Percentiles rank a stretch among this genome's conserved stretches.
phyloP scores from a whole-genome alignment of 2,888 invertebrate species.

The Amorpha juglandis region DNA sequence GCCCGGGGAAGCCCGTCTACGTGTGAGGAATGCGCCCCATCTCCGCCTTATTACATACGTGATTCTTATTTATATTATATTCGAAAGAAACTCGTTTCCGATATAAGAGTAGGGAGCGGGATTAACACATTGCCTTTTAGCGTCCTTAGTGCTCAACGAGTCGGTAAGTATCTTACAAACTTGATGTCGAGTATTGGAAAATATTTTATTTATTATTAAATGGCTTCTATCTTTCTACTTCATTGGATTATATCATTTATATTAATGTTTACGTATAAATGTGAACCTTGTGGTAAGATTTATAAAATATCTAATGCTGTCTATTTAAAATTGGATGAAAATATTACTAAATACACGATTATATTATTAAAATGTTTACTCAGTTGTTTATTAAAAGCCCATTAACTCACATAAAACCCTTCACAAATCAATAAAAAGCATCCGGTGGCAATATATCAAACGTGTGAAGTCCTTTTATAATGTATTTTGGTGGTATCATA shows the following conservation, averaged over 20 bases:
- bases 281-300: background rate
- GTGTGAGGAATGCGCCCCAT: slow-evolving; percentile 76
- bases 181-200: slow-evolving; percentile 33
- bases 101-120: slow-evolving; percentile 63
- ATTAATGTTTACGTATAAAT: no score
- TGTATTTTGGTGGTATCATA: slow-evolving; percentile 66
- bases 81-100: slow-evolving; percentile 58
- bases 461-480: slow-evolving; percentile 60
- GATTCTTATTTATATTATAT: slow-evolving; percentile 84
- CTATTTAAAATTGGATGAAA: no score
- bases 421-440: slow-evolving; percentile 63
- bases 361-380: background rate
- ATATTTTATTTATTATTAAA: slow-evolving; percentile 26
- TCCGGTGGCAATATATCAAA: slow-evolving; percentile 68
- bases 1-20: slow-evolving; percentile 69
- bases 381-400: no score
- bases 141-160: slow-evolving; percentile 61
- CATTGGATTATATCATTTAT: no score
- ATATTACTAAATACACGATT: no score
- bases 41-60: slow-evolving; percentile 81
- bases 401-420: background rate
- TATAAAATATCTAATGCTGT: background rate
- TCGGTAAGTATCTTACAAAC: slow-evolving; percentile 64
- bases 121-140: slow-evolving; percentile 73
- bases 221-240: no score